Evolutionary conservation across 30 jellyfish, hydroid and myxozoan genomes (phyloP).

Genomic region (Chrysaora quinquecirrha): DNA sequence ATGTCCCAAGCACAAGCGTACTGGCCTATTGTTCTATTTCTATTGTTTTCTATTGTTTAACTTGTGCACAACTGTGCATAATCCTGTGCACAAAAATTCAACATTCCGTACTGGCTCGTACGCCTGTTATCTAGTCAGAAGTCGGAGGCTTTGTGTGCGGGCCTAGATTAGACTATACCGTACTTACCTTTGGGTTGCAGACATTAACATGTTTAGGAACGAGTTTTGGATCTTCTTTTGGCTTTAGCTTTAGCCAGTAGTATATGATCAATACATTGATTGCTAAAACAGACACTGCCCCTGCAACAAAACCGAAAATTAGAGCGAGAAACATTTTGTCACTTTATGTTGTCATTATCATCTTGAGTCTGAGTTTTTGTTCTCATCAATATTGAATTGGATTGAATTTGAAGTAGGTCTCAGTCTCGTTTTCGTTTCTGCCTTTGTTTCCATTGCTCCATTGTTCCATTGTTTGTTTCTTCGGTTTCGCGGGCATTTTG

Average conservation of each 20-base stretch:
- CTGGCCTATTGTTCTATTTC: no score
- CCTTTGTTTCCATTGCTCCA: no score
- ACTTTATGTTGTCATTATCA: background rate
- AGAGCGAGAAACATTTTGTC: conserved; percentile 51
- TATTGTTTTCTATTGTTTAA: no score
- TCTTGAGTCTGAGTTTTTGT: background rate
- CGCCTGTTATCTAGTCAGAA: no score
- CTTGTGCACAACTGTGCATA: no score
- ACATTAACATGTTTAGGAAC: conserved; percentile 70
- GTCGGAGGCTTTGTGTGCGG: no score
- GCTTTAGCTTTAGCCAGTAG: conserved; percentile 84
- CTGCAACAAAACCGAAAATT: conserved; percentile 73
- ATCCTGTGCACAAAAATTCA: no score
- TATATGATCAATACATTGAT: conserved; percentile 73
- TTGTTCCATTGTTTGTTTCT: no score
- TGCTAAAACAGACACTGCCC: conserved; percentile 65
- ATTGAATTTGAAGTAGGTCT: background rate
- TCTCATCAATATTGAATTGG: background rate
- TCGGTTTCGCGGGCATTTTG: no score
- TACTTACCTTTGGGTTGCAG: conserved; percentile 89
- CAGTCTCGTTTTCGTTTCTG: background rate
- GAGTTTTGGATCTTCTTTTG: conserved; percentile 80
- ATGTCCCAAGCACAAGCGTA: no score
- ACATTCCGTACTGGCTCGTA: no score
- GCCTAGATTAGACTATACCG: no score